phyloP scores from a whole-genome alignment of 2,888 invertebrate genomes.

The Heliconius ethilla region DNA sequence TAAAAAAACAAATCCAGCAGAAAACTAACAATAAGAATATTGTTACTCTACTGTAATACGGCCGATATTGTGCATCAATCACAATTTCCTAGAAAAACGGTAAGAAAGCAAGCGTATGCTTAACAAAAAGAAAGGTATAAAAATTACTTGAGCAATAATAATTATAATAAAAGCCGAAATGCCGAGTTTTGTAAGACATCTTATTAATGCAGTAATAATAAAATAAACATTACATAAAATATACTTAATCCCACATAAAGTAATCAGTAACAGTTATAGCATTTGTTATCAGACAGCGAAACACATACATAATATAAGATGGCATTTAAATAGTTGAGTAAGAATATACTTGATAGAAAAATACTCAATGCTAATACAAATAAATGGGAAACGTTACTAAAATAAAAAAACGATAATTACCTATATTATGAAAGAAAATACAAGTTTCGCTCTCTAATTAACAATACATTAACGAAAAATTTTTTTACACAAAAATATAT shows the following conservation, averaged over 20 bases:
- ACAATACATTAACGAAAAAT: not conserved
- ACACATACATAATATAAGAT: too few species aligned
- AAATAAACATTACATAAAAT: not conserved
- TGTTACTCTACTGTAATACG: conserved; percentile 23
- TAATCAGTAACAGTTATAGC: too few species aligned
- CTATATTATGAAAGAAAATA: not conserved
- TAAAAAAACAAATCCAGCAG: too few species aligned
- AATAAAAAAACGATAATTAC: not conserved
- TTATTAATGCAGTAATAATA: not conserved
- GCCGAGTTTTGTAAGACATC: not conserved
- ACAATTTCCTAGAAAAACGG: conserved; percentile 22
- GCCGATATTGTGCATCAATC: conserved; percentile 29
- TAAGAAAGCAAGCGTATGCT: conserved; percentile 1
- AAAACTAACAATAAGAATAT: not conserved
- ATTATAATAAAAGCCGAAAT: not conserved
- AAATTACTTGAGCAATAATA: conserved; percentile 1
- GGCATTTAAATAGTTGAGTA: too few species aligned
- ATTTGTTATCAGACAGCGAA: too few species aligned
- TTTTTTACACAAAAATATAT: conserved; percentile 24
- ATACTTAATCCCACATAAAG: too few species aligned
- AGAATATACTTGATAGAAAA: too few species aligned
- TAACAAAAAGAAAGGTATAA: conserved; percentile 4
- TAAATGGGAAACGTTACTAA: not conserved
- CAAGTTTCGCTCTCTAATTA: not conserved
- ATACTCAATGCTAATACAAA: not conserved